Evolutionary conservation across 2,113 vertebrate genomes (phyloP).

Genomic region (Takifugu bimaculatus): DNA sequence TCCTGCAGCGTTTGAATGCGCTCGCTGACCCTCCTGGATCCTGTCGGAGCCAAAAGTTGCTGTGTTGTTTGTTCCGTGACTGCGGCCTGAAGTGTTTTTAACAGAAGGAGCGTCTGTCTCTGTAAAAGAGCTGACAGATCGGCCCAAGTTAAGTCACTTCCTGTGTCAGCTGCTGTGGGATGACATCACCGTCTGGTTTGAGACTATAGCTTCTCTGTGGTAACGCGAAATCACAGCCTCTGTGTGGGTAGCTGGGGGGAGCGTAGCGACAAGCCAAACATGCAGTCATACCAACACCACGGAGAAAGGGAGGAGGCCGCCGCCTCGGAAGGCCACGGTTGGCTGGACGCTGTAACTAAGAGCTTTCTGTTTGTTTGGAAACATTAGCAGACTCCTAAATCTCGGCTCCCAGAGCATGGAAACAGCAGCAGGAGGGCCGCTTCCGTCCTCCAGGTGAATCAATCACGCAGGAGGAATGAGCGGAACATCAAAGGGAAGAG

Average conservation of each 20-base stretch:
- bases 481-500: slow-evolving; percentile 59
- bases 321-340: slow-evolving; percentile 37
- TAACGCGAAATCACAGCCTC: slow-evolving; percentile 59
- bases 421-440: slow-evolving; percentile 14
- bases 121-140: slow-evolving; percentile 32
- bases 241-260: slow-evolving; percentile 62
- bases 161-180: slow-evolving; percentile 48
- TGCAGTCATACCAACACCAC: slow-evolving; percentile 59
- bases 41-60: too few species aligned
- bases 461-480: slow-evolving; percentile 58
- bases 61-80: slow-evolving; percentile 4
- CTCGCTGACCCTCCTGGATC: too few species aligned
- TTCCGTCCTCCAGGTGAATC: slow-evolving; percentile 47
- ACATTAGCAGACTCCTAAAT: slow-evolving; percentile 42
- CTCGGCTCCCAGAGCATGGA: slow-evolving; percentile 27
- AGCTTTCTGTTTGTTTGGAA: slow-evolving; percentile 60
- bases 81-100: slow-evolving; percentile 33
- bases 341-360: slow-evolving; percentile 59
- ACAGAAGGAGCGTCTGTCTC: slow-evolving; percentile 22
- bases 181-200: slow-evolving; percentile 71
- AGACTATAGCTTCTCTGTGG: slow-evolving; percentile 63
- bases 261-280: slow-evolving; percentile 58
- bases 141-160: slow-evolving; percentile 62
- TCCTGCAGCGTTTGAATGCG: not conserved
- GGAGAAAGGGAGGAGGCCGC: slow-evolving; percentile 38